Evolutionary conservation across 2,888 invertebrate species (phyloP).

Genomic region (Macroteleia sp.): DNA sequence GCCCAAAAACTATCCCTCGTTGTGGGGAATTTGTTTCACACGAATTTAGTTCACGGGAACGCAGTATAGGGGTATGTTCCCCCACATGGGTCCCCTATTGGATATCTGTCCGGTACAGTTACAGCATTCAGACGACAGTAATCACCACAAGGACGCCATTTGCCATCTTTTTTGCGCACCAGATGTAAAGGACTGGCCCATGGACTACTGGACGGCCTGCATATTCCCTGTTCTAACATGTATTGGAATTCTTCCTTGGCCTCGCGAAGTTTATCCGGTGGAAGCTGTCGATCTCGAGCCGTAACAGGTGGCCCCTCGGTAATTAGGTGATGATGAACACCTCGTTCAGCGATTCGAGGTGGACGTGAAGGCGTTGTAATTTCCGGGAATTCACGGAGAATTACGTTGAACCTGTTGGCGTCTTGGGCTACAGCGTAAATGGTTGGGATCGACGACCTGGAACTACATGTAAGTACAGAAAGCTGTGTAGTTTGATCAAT

Average conservation of each 20-base stretch:
- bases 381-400: conserved; percentile 9
- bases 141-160: conserved; percentile 67
- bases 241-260: conserved; percentile 74
- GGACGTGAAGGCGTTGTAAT: background rate
- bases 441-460: background rate
- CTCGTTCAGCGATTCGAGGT: background rate
- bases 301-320: conserved; percentile 73
- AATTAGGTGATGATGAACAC: conserved; percentile 63
- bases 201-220: conserved; percentile 79
- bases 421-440: background rate
- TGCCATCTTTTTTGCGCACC: conserved; percentile 58
- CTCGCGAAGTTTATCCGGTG: conserved; percentile 72
- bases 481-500: background rate
- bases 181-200: conserved; percentile 81
- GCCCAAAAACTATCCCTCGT: too few relatives aligned
- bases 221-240: conserved; percentile 79
- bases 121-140: too few relatives aligned
- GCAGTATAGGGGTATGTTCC: too few relatives aligned
- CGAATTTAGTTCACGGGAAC: too few relatives aligned
- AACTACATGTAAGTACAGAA: background rate
- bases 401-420: background rate
- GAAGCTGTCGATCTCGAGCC: conserved; percentile 70
- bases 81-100: too few relatives aligned
- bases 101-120: too few relatives aligned
- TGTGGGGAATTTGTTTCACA: too few relatives aligned